These are phyloP conservation scores for Bubo scandiacus DNA, from an alignment of 2,113 vertebrate species.

Conservation along the genomic window DNA sequence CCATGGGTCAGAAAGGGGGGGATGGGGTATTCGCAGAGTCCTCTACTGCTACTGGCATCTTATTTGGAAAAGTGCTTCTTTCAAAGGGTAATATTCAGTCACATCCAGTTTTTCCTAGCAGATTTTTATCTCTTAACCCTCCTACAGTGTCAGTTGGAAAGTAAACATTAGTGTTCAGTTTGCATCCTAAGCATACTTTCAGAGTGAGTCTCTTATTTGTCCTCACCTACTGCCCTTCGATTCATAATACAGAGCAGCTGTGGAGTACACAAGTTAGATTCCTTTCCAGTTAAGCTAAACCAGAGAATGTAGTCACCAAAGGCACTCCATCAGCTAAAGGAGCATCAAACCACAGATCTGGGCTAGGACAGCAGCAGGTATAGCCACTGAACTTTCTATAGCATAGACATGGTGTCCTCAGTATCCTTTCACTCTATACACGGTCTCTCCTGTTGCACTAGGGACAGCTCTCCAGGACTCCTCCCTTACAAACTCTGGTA, in stretches of 20 bases:
- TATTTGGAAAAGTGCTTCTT: background rate
- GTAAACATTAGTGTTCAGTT: background rate
- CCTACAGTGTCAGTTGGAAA: background rate
- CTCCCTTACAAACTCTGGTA: background rate
- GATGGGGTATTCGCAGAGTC: background rate
- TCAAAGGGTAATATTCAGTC: background rate
- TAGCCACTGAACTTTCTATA: background rate
- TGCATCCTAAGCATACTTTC: background rate
- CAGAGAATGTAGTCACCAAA: background rate
- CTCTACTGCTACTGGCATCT: background rate
- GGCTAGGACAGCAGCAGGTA: background rate
- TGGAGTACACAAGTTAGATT: background rate
- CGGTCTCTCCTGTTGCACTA: background rate
- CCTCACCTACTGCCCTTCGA: background rate
- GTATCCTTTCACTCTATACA: rapidly evolving
- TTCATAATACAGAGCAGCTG: background rate
- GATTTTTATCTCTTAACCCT: background rate
- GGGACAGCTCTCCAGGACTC: background rate
- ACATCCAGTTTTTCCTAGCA: background rate
- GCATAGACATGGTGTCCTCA: background rate
- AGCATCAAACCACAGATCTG: background rate
- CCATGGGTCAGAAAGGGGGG: background rate
- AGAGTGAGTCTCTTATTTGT: background rate
- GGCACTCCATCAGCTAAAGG: background rate
- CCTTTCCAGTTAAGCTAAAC: background rate